These are phyloP conservation scores for Drosophila subobscura DNA, from an alignment of 1,140 invertebrate species.

Conservation along the genomic window DNA sequence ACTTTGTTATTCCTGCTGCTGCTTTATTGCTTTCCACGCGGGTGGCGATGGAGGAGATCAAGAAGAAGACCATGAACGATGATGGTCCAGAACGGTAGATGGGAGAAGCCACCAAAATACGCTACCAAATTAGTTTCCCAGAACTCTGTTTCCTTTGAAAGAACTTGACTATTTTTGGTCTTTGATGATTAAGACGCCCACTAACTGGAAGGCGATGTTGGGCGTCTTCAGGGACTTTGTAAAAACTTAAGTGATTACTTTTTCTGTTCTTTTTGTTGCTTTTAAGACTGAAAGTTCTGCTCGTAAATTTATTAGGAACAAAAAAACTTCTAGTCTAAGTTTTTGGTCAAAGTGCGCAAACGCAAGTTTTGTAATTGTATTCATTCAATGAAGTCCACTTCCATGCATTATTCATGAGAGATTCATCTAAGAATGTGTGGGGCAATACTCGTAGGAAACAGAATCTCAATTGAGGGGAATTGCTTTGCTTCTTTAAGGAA, in stretches of 20 bases:
- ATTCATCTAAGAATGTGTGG: conserved; percentile 8
- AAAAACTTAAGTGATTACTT: conserved; percentile 81
- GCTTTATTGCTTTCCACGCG: conserved; percentile 79
- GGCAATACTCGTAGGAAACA: neutral
- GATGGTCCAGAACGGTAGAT: conserved; percentile 8
- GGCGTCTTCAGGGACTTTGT: conserved; percentile 27
- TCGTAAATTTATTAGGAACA: conserved; percentile 75
- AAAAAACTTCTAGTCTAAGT: conserved; percentile 67
- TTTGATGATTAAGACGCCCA: conserved; percentile 72
- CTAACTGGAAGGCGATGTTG: conserved; percentile 14
- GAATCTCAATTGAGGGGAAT: too few relatives aligned
- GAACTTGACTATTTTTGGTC: conserved; percentile 31
- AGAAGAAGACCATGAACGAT: neutral
- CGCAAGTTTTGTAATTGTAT: conserved; percentile 78
- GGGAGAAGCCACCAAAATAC: conserved; percentile 45
- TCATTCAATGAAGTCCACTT: conserved; percentile 73
- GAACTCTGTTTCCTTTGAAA: conserved; percentile 20
- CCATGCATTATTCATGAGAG: conserved; percentile 73
- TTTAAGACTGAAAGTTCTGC: conserved; percentile 59
- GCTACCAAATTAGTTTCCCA: conserved; percentile 72
- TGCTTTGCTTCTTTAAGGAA: too few relatives aligned
- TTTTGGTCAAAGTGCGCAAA: conserved; percentile 68
- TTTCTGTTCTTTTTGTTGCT: conserved; percentile 62
- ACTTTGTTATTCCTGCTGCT: conserved; percentile 67
- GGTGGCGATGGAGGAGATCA: conserved; percentile 43